A percentile compares a stretch with the other conserved stretches of the same genome.
These are phyloP conservation scores for Ichneumon xanthorius DNA, from an alignment of 2,888 invertebrate genomes.

Conservation along the genomic window DNA sequence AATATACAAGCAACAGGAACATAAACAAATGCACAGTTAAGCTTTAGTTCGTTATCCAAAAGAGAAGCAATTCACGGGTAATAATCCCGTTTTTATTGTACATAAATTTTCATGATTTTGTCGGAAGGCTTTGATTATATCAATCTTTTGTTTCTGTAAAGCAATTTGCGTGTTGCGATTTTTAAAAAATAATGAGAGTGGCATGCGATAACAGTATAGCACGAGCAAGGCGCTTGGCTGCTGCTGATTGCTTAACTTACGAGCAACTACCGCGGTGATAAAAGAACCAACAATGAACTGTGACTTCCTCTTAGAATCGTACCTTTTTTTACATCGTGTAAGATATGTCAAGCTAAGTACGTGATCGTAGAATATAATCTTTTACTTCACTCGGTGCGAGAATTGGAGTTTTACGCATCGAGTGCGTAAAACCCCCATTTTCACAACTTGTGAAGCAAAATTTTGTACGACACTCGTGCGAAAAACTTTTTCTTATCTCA, in stretches of 20 bases:
- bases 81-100: slow-evolving; percentile 34
- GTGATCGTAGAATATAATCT: slow-evolving; percentile 15
- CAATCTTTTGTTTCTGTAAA: slow-evolving; percentile 35
- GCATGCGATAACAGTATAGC: slow-evolving; percentile 26
- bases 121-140: slow-evolving; percentile 16
- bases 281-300: slow-evolving; percentile 34
- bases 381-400: too few relatives aligned
- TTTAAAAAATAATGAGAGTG: not conserved
- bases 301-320: slow-evolving; percentile 1
- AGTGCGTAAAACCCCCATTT: too few relatives aligned
- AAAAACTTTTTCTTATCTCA: too few relatives aligned
- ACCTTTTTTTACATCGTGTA: not conserved
- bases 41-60: slow-evolving; percentile 57
- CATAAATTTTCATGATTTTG: slow-evolving; percentile 28
- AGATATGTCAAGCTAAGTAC: slow-evolving; percentile 5
- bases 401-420: too few relatives aligned
- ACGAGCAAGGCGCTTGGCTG: slow-evolving; percentile 37
- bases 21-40: slow-evolving; percentile 40
- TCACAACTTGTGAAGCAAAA: too few relatives aligned
- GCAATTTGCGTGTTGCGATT: slow-evolving; percentile 24
- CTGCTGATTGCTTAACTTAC: slow-evolving; percentile 21
- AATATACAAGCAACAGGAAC: slow-evolving; percentile 44
- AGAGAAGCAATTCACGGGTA: slow-evolving; percentile 36
- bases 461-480: too few relatives aligned
- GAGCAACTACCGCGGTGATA: slow-evolving; percentile 27